A percentile compares a stretch with the other conserved stretches of the same genome.
phyloP scores from a whole-genome alignment of 2,113 vertebrate genomes.

The Lycaon pictus region DNA sequence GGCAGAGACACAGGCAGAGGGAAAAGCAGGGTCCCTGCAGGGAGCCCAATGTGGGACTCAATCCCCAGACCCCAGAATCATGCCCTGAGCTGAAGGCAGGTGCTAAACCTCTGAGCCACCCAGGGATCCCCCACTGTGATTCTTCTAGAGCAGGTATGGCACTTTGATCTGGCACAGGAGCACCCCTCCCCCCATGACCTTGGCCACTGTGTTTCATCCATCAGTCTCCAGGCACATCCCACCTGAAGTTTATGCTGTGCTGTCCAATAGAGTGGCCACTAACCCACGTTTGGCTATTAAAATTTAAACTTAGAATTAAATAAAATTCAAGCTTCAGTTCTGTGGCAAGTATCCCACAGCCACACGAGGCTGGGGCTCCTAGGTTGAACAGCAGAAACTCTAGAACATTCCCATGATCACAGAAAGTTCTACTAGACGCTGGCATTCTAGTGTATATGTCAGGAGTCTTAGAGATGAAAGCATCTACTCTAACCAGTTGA shows the following conservation, averaged over 20 bases:
- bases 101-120: too few relatives aligned
- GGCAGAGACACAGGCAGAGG: too few relatives aligned
- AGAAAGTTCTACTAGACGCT: not conserved
- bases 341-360: not conserved
- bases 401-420: too few relatives aligned
- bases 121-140: too few relatives aligned
- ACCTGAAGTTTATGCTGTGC: fast-evolving
- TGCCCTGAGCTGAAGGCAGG: too few relatives aligned
- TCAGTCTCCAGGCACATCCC: not conserved
- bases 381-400: not conserved
- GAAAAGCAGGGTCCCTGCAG: too few relatives aligned
- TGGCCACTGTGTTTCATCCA: not conserved
- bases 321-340: not conserved
- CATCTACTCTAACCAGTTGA: not conserved
- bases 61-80: too few relatives aligned
- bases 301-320: not conserved
- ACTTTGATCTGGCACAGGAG: not conserved
- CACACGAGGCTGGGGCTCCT: not conserved
- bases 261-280: fast-evolving
- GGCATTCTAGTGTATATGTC: not conserved
- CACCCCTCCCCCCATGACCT: not conserved
- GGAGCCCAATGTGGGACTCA: too few relatives aligned
- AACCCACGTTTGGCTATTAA: not conserved
- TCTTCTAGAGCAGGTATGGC: not conserved
- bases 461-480: not conserved